Percentiles rank a stretch among this genome's conserved stretches.
Evolutionary conservation across 1,140 invertebrate species (phyloP).

Genomic region (Phthorimaea operculella): DNA sequence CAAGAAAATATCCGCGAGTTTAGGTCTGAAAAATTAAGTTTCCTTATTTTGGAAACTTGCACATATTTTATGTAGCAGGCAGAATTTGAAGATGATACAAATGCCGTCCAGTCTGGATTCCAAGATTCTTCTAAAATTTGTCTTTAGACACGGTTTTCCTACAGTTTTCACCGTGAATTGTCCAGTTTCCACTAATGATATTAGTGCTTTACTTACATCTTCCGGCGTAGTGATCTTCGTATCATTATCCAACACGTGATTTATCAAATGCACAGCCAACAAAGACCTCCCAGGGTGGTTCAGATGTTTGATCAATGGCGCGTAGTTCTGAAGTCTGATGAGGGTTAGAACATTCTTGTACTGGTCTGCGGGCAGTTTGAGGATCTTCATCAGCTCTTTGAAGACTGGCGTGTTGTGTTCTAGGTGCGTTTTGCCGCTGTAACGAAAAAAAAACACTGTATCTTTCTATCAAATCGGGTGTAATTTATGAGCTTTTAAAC

Average conservation of each 20-base stretch:
- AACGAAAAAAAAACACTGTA: neutral
- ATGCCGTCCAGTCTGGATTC: too few species aligned
- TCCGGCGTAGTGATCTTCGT: constrained; percentile 90
- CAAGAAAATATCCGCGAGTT: too few species aligned
- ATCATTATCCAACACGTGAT: constrained; percentile 82
- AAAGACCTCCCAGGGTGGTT: constrained; percentile 90
- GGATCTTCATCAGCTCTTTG: constrained; percentile 90
- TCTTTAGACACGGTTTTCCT: too few species aligned
- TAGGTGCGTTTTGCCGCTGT: constrained; percentile 62
- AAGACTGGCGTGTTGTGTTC: constrained; percentile 87
- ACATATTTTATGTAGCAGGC: too few species aligned
- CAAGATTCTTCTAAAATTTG: too few species aligned
- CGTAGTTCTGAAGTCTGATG: constrained; percentile 85
- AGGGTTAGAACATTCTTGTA: constrained; percentile 94
- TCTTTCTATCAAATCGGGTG: neutral
- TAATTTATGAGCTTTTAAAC: too few species aligned
- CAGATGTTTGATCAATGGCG: constrained; percentile 86
- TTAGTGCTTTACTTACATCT: constrained; percentile 46
- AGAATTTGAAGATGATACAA: too few species aligned
- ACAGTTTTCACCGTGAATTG: too few species aligned
- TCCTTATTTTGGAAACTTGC: too few species aligned
- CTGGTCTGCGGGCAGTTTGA: constrained; percentile 94
- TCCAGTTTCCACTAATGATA: too few species aligned
- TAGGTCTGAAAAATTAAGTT: too few species aligned
- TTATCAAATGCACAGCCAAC: constrained; percentile 88